Conservation (phyloP, 2,888 invertebrate genomes). For the Thelaira solivaga region DNA sequence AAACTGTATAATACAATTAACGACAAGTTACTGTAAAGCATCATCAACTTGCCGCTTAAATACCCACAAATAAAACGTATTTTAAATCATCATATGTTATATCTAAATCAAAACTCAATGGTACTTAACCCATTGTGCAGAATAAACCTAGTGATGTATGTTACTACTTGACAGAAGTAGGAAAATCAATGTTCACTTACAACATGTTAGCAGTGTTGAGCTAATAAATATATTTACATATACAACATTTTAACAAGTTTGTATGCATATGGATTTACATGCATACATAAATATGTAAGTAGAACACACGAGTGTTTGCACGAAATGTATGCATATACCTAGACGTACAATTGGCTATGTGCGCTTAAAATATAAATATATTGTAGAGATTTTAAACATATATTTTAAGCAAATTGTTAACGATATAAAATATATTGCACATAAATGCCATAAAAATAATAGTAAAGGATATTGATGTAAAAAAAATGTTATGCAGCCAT, state of each 20-base stretch:
- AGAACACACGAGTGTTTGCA: not conserved
- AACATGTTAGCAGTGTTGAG: conserved; percentile 37
- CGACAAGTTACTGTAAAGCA: no score
- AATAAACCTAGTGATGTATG: conserved; percentile 10
- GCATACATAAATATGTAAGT: not conserved
- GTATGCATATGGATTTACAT: not conserved
- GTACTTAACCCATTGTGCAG: conserved; percentile 18
- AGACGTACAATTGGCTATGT: not conserved
- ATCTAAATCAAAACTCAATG: not conserved
- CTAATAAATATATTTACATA: conserved; percentile 18
- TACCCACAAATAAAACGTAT: no score
- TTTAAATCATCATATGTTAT: no score
- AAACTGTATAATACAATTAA: no score
- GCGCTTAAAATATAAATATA: no score
- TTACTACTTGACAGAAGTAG: conserved; percentile 15
- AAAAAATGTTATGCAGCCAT: conserved; percentile 45
- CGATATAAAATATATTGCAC: conserved; percentile 38
- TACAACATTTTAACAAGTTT: not conserved
- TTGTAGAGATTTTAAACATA: conserved; percentile 40
- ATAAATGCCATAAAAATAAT: conserved; percentile 20
- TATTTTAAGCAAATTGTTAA: conserved; percentile 55
- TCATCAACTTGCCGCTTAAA: no score
- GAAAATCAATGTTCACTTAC: conserved; percentile 56
- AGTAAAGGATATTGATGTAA: conserved; percentile 46
- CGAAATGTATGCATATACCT: not conserved